Conservation (phyloP, 2,113 vertebrate species). For the Chlorodrepanis virens region DNA sequence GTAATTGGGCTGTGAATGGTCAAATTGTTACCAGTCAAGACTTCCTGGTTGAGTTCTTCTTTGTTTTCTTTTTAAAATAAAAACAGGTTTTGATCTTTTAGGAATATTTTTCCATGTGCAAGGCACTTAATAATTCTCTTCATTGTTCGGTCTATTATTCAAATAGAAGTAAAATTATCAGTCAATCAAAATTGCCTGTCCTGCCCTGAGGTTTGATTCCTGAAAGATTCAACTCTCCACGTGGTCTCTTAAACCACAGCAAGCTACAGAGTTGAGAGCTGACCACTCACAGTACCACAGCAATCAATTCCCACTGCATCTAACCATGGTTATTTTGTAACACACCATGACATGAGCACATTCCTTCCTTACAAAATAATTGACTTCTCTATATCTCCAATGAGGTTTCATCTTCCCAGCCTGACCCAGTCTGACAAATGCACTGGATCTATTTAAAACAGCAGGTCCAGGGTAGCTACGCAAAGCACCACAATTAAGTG, state of each 20-base stretch:
- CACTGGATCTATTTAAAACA: conserved; percentile 27
- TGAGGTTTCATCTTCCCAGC: conserved; percentile 37
- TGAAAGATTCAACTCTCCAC: background rate
- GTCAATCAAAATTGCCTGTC: background rate
- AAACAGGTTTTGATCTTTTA: background rate
- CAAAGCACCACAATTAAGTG: conserved; percentile 52
- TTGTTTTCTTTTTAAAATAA: background rate
- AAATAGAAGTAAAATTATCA: background rate
- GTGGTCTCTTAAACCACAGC: conserved; percentile 4
- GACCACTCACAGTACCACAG: background rate
- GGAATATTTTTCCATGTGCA: background rate
- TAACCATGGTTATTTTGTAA: background rate
- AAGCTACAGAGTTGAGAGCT: background rate
- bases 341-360: background rate
- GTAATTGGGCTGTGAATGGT: background rate
- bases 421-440: conserved; percentile 16
- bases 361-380: conserved; percentile 36
- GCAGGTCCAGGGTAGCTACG: background rate
- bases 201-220: background rate
- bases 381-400: background rate
- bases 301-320: background rate
- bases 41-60: background rate
- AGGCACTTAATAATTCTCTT: background rate
- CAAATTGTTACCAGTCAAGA: background rate
- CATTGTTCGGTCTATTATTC: background rate